Conservation (phyloP, 2,888 invertebrate genomes). For the Eupithecia centaureata region DNA sequence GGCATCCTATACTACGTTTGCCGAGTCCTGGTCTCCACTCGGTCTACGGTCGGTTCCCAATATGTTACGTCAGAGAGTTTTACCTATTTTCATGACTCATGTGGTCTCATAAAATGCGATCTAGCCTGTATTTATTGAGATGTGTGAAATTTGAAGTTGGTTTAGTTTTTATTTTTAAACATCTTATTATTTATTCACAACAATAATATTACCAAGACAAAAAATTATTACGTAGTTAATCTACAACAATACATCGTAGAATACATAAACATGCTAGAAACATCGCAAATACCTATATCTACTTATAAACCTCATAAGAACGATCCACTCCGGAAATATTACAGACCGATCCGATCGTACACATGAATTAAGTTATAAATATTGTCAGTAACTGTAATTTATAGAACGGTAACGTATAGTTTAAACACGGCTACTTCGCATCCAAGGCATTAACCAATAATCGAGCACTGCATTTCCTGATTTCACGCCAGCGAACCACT, state of each 20-base stretch:
- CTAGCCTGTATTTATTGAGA: too few relatives aligned
- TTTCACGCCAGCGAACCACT: constrained; percentile 59
- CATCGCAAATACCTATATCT: constrained; percentile 12
- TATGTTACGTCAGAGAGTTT: too few relatives aligned
- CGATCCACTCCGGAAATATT: constrained; percentile 26
- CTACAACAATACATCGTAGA: not conserved
- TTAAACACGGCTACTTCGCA: constrained; percentile 52
- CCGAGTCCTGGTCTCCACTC: too few relatives aligned
- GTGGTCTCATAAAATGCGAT: too few relatives aligned
- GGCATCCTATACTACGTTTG: too few relatives aligned
- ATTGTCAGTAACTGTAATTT: constrained; percentile 34
- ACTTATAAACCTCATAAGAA: constrained; percentile 10
- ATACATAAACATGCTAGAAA: not conserved
- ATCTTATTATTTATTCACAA: too few relatives aligned
- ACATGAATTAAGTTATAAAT: constrained; percentile 39
- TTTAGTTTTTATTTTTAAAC: too few relatives aligned
- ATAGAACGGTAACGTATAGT: constrained; percentile 45
- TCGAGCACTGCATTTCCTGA: constrained; percentile 62
- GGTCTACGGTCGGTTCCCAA: too few relatives aligned
- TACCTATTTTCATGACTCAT: too few relatives aligned
- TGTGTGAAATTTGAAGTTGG: too few relatives aligned
- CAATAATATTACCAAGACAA: not conserved
- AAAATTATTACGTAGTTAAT: not conserved
- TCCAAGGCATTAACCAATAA: constrained; percentile 59
- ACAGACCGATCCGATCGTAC: constrained; percentile 18